Base-by-base conservation (phyloP, 2,113 vertebrate genomes). In the Silurus asotus region DNA sequence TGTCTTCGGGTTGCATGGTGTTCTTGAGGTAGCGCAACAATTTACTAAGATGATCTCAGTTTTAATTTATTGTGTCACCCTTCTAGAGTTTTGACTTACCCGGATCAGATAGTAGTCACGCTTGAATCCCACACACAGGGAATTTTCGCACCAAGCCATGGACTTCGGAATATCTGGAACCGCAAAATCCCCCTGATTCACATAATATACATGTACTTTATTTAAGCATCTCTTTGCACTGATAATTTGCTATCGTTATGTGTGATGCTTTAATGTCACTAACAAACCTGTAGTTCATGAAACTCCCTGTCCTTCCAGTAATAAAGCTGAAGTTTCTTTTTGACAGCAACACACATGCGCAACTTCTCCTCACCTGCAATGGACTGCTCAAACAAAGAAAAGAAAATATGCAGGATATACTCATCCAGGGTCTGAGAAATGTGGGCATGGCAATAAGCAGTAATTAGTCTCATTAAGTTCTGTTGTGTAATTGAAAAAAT, bases 91-190 rank as follows among this genome's bases (percentile, higher is more conserved):
- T 58, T 51, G 9, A 80, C 95, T 91, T 94, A 99, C 98, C 94
- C 96, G 93, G 89, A 99, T 98, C 75, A 99, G 93, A 92, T 98
- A 99, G 94, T 99, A 99, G 93, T 99, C 98, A 86, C 98, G 95
- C 91, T 99, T 99, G 92, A 99, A 99, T 59, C 98, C 98, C 37
- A 99, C 98, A 90, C 98, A 99, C 87, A 99, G 97, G 85, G 98
- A 98, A 91, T 97, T 98, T 92, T 97, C 96, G 93, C 98, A 99
- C 98, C 98, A 99, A 6, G 97, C 98, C 97, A 99, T 99, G 76
- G 98, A 98, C 87, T 99, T 99, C 67, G 98, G 98, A 88, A 99
- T 95, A 92, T 99, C 98, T 49, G 98, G 97, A 62, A 97, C 97
- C 69, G 95, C 96, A 77, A 98, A 96, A 88, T 99, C 98, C 0